phyloP scores from a whole-genome alignment of 2,888 invertebrate species.

The Lordiphosa fenestrarum region DNA sequence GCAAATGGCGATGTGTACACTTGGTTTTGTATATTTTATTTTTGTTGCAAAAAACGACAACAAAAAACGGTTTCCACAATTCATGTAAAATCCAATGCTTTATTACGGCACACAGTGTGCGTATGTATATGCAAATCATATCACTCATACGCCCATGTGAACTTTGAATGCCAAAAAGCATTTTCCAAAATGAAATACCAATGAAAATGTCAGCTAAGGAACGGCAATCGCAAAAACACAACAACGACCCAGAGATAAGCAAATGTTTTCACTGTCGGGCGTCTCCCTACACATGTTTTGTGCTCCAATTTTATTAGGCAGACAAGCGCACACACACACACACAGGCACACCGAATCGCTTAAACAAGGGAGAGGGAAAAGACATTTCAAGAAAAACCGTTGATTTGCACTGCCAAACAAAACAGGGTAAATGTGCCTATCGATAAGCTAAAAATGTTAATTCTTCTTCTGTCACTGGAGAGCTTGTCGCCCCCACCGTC shows the following conservation, averaged over 20 bases:
- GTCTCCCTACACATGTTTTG: constrained; percentile 60
- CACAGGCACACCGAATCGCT: constrained; percentile 24
- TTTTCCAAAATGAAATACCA: constrained; percentile 73
- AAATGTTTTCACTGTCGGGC: constrained; percentile 59
- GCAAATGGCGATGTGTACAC: constrained; percentile 22
- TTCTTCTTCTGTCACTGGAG: no score
- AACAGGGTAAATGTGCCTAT: not conserved
- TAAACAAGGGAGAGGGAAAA: constrained; percentile 51
- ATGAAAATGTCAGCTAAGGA: constrained; percentile 66
- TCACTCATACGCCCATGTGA: constrained; percentile 59
- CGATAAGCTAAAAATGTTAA: constrained; percentile 6
- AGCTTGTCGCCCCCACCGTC: no score
- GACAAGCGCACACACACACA: constrained; percentile 44
- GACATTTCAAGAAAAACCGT: constrained; percentile 43
- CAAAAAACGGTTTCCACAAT: constrained; percentile 55
- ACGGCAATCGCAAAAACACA: constrained; percentile 49
- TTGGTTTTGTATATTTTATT: constrained; percentile 21
- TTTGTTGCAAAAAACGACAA: constrained; percentile 34
- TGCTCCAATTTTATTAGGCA: constrained; percentile 68
- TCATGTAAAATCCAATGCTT: constrained; percentile 72
- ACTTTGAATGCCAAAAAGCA: constrained; percentile 42
- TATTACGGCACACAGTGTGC: constrained; percentile 43
- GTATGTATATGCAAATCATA: constrained; percentile 64
- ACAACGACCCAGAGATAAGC: constrained; percentile 57
- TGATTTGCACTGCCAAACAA: constrained; percentile 46